Base-by-base conservation (phyloP, 2,888 invertebrate genomes). In the Schizaphis graminum region DNA sequence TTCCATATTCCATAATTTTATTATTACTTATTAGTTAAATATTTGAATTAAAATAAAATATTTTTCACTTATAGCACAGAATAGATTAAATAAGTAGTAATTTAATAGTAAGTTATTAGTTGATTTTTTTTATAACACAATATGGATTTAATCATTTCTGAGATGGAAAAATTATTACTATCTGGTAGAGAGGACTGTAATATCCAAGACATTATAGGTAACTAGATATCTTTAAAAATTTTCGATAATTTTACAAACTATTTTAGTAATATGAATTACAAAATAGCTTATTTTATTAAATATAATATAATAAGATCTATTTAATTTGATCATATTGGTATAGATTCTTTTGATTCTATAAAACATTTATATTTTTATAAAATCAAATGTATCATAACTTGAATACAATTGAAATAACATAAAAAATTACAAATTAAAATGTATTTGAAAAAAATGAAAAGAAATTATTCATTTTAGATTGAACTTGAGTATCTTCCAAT, bases 171-270 rank as follows among this genome's bases (percentile, higher is more conserved):
- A 16, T 89, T 93, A 16, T 93, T 93, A 84, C 24, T 44, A 47
- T 93, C 77, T 28, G 89, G 56, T 56, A 93, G 26, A 84, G 84
- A 77, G 28, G 44, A 89, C n/a, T 93, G 44, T 93, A 47, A 77
- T 35, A 89, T 93, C 57, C 88, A 89, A 93, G 93, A 77, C 28
- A 56, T 93, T 56, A 93, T 84, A 56, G 93, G 93, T 93, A 89
- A 93, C 28, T 77, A 67, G 28, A 67, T n/a, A 4, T 10, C 3
- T 3, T 61, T 35, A 5, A 67, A 35, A 67, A 7, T 16, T 67
- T 35, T 67, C 67, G 35, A 16, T 35, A 35, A 67, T 67, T 67
- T 21, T 77, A 77, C 35, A 7, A 77, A 35, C 8, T 35, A 77
- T 35, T 35, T 77, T 77, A 77, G 35, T 41, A 77, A 77, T 77